Evolutionary conservation across 2,113 vertebrate genomes (phyloP), one percentile per base, ranked within the genome.

Genomic region (Myrmecobius fasciatus): DNA sequence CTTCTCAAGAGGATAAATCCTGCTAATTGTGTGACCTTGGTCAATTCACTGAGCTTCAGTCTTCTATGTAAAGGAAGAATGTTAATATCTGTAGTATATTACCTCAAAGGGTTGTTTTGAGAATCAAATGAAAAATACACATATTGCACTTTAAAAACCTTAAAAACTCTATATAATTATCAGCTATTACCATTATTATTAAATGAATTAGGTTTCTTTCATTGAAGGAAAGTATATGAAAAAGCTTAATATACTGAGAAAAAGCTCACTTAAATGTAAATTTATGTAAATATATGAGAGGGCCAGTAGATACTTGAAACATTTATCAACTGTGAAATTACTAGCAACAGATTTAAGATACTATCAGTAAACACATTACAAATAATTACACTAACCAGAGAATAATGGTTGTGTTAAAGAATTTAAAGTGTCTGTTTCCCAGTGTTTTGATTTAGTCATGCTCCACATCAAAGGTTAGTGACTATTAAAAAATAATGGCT

Each of bases 401-500:
- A n/a, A 83, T 83, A 83, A 83, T 83, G 17, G 67, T 83, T 43
- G 20, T 83, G 43, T 83, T 83, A 43, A 83, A 43, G 67, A 83
- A 83, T 83, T 43, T 83, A 83, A 67, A 83, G 20, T 43, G 60
- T 60, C 12, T 60, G 31, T 83, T 83, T 43, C n/a, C n/a, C 67
- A 83, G n/a, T 83, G 67, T 83, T 83, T 83, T 83, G 67, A 83
- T 83, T 83, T 83, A 83, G 67, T 83, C 67, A 83, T 43, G n/a
- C 20, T 17, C 1, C n/a, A 83, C 67, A 83, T 83, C 67, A 83
- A 83, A 83, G 36, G n/a, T 43, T 83, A 83, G 67, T 83, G 67
- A 83, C 36, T 83, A 24, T n/a, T 83, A 83, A 83, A 83, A 83
- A 43, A 43, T 43, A 43, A 83, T 83, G n/a, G 67, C 43, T 83